These are phyloP conservation scores for Lymantria monacha DNA, from an alignment of 2,888 invertebrate species.

Conservation along the genomic window DNA sequence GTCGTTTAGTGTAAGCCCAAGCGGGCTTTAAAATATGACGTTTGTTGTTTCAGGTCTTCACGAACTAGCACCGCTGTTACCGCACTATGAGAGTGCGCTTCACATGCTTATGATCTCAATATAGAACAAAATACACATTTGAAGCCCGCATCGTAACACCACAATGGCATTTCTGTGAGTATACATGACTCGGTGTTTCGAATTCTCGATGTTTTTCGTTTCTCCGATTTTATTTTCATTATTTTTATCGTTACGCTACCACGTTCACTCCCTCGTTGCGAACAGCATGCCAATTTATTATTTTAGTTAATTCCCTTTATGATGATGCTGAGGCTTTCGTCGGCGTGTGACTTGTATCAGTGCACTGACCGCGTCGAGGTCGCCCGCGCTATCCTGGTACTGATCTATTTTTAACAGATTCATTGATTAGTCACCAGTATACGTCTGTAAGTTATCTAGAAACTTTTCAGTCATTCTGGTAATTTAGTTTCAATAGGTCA, in stretches of 20 bases:
- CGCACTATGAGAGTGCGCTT: constrained; percentile 76
- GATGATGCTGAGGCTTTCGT: constrained; percentile 83
- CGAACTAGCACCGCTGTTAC: constrained; percentile 49
- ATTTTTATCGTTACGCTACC: constrained; percentile 77
- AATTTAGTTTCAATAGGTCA: constrained; percentile 6
- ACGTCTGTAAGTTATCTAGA: constrained; percentile 13
- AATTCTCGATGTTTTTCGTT: constrained; percentile 72
- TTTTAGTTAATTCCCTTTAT: constrained; percentile 70
- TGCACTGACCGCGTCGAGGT: constrained; percentile 78
- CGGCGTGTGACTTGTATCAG: constrained; percentile 77
- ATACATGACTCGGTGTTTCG: constrained; percentile 55
- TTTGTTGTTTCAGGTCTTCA: constrained; percentile 73
- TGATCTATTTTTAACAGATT: constrained; percentile 68
- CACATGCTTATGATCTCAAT: constrained; percentile 67
- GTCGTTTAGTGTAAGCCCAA: constrained; percentile 15
- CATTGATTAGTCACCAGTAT: constrained; percentile 24
- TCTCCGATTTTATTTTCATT: constrained; percentile 57
- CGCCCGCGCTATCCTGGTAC: constrained; percentile 73
- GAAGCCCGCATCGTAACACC: constrained; percentile 54
- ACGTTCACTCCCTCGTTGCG: constrained; percentile 81
- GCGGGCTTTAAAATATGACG: constrained; percentile 39
- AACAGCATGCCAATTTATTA: constrained; percentile 81
- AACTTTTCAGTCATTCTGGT: not conserved
- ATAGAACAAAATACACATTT: constrained; percentile 52
- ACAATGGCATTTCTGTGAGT: constrained; percentile 76